phyloP scores from a whole-genome alignment of 2,113 vertebrate species.

The Tragelaphus strepsiceros region DNA sequence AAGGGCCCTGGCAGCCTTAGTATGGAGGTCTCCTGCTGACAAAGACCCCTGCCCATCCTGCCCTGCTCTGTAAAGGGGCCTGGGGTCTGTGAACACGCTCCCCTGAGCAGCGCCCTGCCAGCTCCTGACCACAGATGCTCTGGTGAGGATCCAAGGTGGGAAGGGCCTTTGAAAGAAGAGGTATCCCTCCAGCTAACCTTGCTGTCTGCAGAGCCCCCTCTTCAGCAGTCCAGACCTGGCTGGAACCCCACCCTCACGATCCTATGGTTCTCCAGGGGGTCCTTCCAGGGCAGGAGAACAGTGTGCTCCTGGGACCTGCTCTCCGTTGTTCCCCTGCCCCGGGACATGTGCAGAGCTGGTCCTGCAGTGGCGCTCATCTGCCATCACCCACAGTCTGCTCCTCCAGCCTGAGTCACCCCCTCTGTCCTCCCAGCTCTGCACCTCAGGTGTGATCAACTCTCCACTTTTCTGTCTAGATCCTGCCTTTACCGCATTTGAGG shows the following conservation, averaged over 20 bases:
- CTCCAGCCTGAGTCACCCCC: background rate
- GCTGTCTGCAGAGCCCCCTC: background rate
- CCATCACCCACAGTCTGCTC: background rate
- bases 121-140: background rate
- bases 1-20: background rate
- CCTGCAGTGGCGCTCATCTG: accelerated
- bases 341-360: background rate
- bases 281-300: background rate
- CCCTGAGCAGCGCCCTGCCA: background rate
- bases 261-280: background rate
- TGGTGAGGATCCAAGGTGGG: background rate
- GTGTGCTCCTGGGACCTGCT: background rate
- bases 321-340: accelerated
- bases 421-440: background rate
- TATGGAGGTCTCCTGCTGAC: background rate
- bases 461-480: background rate
- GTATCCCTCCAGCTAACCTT: background rate
- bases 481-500: accelerated
- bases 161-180: background rate
- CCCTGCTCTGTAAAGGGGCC: background rate
- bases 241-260: background rate
- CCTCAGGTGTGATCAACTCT: background rate
- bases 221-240: background rate
- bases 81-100: background rate
- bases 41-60: too few relatives aligned